Conservation (phyloP, 2,113 vertebrate genomes). For the Cettia cetti region DNA sequence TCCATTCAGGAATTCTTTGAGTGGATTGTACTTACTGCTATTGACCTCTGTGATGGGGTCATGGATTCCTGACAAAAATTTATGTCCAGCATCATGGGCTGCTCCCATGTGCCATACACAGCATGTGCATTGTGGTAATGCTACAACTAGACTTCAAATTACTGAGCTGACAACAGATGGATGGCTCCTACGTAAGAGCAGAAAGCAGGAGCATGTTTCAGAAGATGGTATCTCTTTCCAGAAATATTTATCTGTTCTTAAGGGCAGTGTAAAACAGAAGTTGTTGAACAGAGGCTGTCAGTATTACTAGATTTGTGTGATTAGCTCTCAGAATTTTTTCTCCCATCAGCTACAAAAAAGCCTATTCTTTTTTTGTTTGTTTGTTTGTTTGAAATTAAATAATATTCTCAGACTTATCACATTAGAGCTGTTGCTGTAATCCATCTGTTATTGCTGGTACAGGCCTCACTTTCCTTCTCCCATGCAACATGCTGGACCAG, state of each 20-base stretch:
- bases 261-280: background rate
- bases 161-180: background rate
- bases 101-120: background rate
- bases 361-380: rapidly evolving
- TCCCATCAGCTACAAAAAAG: background rate
- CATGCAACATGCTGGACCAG: background rate
- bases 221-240: background rate
- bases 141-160: background rate
- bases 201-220: background rate
- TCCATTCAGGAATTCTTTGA: background rate
- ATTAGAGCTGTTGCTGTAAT: background rate
- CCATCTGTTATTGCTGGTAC: background rate
- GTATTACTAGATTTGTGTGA: background rate
- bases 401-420: background rate
- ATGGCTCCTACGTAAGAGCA: background rate
- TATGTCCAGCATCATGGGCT: background rate
- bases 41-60: background rate
- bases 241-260: background rate
- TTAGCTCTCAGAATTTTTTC: background rate
- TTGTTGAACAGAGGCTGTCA: background rate
- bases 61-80: background rate
- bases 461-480: background rate
- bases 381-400: background rate
- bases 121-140: too few relatives aligned
- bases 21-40: background rate